Conservation (phyloP, 2,797 vertebrate species). For the Malacoraja senta region DNA sequence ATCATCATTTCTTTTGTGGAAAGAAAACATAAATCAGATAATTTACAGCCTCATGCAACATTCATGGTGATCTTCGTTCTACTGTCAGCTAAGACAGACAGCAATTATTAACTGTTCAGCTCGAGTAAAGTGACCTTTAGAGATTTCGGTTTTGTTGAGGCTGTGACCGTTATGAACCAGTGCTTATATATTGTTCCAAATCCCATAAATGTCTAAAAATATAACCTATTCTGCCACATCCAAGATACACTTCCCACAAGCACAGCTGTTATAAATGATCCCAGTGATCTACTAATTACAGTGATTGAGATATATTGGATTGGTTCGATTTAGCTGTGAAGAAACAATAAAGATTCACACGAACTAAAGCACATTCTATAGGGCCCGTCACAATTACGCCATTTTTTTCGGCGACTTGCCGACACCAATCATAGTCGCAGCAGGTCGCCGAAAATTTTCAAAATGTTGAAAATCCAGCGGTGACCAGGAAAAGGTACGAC, state of each 20-base stretch:
- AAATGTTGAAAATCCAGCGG: too few species aligned
- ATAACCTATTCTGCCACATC: conserved; percentile 23
- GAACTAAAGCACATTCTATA: neutral
- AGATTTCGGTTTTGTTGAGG: conserved; percentile 33
- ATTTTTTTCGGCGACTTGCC: too few species aligned
- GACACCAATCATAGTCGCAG: too few species aligned
- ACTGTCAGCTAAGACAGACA: conserved; percentile 30
- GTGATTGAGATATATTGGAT: conserved; percentile 20
- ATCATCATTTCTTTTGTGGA: conserved; percentile 35
- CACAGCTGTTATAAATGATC: conserved; percentile 28
- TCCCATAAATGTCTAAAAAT: conserved; percentile 31
- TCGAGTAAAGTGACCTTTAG: conserved; percentile 38
- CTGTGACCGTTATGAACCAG: conserved; percentile 35
- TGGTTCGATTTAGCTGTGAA: neutral
- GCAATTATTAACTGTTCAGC: conserved; percentile 36
- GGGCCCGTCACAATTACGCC: too few species aligned
- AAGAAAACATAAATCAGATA: conserved; percentile 36
- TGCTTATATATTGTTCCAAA: conserved; percentile 30
- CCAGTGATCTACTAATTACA: neutral
- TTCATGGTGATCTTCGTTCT: conserved; percentile 35
- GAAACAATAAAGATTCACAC: neutral
- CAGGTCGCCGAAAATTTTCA: too few species aligned
- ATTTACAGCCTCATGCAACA: conserved; percentile 32
- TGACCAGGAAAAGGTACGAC: too few species aligned
- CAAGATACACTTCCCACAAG: neutral